Evolutionary conservation across 2,888 invertebrate genomes (phyloP).

Genomic region (Venusia cambrica): DNA sequence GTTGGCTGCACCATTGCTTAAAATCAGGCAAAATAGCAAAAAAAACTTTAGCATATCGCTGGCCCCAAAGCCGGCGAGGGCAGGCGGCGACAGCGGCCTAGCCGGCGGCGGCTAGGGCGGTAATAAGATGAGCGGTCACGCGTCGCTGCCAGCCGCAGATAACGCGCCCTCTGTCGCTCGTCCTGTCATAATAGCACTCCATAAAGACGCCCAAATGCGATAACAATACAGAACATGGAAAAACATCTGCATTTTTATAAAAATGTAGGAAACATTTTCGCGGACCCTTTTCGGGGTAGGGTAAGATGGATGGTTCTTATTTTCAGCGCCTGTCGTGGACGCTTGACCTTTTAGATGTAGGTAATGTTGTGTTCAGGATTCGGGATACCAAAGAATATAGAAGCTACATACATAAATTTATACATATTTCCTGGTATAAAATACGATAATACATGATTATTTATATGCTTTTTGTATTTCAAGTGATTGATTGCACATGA

Average conservation of each 20-base stretch:
- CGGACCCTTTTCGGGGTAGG: slow-evolving; percentile 3
- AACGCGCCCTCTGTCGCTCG: slow-evolving; percentile 40
- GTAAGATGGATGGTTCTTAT: slow-evolving; percentile 14
- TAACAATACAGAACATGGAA: slow-evolving; percentile 21
- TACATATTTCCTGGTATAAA: no score
- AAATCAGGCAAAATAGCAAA: no score
- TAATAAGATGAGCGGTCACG: slow-evolving; percentile 73
- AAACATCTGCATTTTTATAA: slow-evolving; percentile 10
- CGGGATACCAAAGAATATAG: no score
- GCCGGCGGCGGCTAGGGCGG: slow-evolving; percentile 33
- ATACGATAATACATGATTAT: no score
- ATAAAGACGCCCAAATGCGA: slow-evolving; percentile 33
- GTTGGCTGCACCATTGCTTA: no score
- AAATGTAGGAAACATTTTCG: slow-evolving; percentile 5
- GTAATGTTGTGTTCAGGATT: no score
- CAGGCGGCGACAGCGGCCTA: no score
- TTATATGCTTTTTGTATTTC: no score
- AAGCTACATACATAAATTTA: no score
- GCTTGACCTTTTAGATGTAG: slow-evolving; percentile 1
- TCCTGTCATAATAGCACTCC: slow-evolving; percentile 40
- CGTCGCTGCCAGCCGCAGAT: slow-evolving; percentile 55
- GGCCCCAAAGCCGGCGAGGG: no score
- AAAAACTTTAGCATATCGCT: no score
- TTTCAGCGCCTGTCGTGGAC: slow-evolving; percentile 9
- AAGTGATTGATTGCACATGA: no score